These are phyloP conservation scores for Rousettus leschenaultii DNA, from an alignment of 2,113 vertebrate species.

Conservation along the genomic window DNA sequence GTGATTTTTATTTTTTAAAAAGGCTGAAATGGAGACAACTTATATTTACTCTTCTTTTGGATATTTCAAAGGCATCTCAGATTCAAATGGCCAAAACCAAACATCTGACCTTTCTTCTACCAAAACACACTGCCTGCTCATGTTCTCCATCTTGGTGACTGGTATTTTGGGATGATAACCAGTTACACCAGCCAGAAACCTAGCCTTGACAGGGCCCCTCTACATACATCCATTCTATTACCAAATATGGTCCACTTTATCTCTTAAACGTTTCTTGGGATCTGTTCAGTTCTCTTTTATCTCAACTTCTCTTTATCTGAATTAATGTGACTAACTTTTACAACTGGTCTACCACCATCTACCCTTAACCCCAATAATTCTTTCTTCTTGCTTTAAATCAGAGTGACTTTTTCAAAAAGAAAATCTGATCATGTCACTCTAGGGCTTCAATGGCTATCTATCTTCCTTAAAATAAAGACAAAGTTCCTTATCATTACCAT, in stretches of 20 bases:
- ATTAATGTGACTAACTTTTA: constrained; percentile 4
- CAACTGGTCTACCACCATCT: not conserved
- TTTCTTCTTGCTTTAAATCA: constrained; percentile 20
- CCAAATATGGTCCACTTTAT: constrained; percentile 4
- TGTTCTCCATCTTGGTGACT: not conserved
- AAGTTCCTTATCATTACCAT: not conserved
- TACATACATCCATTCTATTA: not conserved
- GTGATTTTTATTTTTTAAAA: constrained; percentile 16
- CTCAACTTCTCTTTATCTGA: not conserved
- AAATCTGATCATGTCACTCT: not conserved
- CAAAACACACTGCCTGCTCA: constrained; percentile 14
- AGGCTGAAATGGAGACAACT: not conserved
- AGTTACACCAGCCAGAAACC: not conserved
- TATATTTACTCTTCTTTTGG: not conserved
- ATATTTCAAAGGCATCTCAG: constrained; percentile 39
- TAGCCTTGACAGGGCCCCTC: not conserved
- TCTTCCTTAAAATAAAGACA: constrained; percentile 45
- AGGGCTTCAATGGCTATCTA: not conserved
- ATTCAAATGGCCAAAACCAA: constrained; percentile 42
- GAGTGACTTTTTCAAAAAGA: not conserved
- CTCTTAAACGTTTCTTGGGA: constrained; percentile 39
- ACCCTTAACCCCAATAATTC: not conserved
- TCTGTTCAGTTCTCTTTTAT: constrained; percentile 26
- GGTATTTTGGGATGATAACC: not conserved
- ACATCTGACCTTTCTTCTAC: not conserved